Percentiles rank a stretch among this genome's conserved stretches.
Conservation (phyloP, 2,888 invertebrate species). For the Tipula helvola region DNA sequence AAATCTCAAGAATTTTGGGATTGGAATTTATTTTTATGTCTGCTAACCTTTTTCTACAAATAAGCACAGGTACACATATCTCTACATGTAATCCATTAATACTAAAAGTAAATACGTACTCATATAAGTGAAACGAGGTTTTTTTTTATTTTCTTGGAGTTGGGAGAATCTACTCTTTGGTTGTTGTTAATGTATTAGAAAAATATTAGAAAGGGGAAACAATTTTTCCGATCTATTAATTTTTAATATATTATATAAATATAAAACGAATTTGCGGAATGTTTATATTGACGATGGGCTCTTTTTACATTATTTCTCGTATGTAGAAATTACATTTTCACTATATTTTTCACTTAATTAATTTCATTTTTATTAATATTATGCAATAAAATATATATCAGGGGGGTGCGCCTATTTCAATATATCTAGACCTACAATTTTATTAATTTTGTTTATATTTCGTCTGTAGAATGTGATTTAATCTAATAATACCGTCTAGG, state of each 20-base stretch:
- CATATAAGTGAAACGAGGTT: not conserved
- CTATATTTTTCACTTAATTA: not conserved
- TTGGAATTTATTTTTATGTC: not conserved
- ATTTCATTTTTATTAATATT: not conserved
- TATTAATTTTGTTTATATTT: not conserved
- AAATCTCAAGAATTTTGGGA: not conserved
- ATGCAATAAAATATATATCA: not conserved
- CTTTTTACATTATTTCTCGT: not conserved
- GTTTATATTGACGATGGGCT: not conserved
- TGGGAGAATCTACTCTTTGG: not conserved
- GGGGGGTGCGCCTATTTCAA: not conserved
- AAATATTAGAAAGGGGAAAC: not conserved
- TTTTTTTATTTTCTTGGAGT: not conserved
- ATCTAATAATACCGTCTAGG: not conserved
- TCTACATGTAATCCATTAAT: not conserved
- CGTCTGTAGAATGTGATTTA: not conserved
- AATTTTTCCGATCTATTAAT: not conserved
- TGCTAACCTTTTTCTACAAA: not conserved
- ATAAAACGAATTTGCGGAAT: not conserved
- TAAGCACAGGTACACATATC: not conserved
- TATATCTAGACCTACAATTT: not conserved
- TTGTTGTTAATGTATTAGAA: not conserved
- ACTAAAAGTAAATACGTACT: not conserved
- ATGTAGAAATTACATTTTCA: not conserved
- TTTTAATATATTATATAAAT: not conserved